These are phyloP conservation scores for Ploceus nigricollis DNA, from an alignment of 2,113 vertebrate genomes.

Conservation along the genomic window DNA sequence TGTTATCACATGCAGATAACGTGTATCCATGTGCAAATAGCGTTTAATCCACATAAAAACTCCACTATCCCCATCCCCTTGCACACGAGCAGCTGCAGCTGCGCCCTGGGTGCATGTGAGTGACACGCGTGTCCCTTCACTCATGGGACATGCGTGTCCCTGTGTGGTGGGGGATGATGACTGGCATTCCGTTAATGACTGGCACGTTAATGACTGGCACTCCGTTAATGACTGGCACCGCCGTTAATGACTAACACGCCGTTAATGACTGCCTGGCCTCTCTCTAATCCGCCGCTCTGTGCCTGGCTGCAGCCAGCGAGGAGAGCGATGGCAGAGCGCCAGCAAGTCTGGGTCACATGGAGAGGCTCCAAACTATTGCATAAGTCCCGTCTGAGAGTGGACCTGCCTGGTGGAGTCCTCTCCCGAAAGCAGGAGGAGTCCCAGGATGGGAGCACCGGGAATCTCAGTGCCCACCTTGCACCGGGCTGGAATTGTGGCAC, in stretches of 20 bases:
- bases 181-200: not conserved
- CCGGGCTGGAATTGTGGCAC: not conserved
- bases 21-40: not conserved
- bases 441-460: not conserved
- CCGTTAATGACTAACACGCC: not conserved
- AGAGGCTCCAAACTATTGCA: conserved; percentile 59
- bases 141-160: fast-evolving
- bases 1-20: not conserved
- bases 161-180: not conserved
- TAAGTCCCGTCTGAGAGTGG: conserved; percentile 58
- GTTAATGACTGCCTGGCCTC: not conserved
- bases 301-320: conserved; percentile 22
- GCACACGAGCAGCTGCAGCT: fast-evolving
- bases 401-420: conserved; percentile 32
- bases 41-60: fast-evolving
- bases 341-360: conserved; percentile 70
- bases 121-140: fast-evolving
- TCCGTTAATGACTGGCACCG: not conserved
- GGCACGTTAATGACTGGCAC: not conserved
- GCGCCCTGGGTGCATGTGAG: fast-evolving
- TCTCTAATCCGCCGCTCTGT: not conserved
- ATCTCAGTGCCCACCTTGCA: not conserved
- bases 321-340: conserved; percentile 45
- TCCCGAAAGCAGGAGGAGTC: not conserved
- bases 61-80: fast-evolving